Evolutionary conservation across 2,888 invertebrate genomes (phyloP).

Genomic region (Atethmia centrago): DNA sequence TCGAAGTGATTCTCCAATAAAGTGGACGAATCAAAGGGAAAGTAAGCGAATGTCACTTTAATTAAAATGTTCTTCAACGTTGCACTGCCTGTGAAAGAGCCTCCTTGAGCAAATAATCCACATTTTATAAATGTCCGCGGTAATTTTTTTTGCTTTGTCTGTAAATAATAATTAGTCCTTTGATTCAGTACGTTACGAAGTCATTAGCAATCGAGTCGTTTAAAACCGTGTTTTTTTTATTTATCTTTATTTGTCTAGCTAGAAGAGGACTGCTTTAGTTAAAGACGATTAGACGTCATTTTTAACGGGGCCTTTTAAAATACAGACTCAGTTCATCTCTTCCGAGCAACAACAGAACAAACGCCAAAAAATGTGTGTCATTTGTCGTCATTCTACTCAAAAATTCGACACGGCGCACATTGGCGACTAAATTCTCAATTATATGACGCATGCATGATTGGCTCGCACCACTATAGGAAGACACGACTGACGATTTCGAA

Average conservation of each 20-base stretch:
- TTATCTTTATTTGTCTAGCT: neutral
- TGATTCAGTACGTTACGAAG: neutral
- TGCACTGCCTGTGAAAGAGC: neutral
- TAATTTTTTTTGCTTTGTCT: neutral
- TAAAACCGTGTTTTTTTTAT: neutral
- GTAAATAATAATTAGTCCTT: neutral
- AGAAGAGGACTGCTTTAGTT: neutral
- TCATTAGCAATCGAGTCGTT: neutral
- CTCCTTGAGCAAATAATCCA: neutral
- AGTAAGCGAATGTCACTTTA: neutral
- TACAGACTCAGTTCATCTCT: slow-evolving; percentile 5
- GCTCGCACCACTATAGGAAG: slow-evolving; percentile 32
- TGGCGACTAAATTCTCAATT: slow-evolving; percentile 49
- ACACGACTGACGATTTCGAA: slow-evolving; percentile 51
- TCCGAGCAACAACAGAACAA: slow-evolving; percentile 38
- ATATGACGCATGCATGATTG: slow-evolving; percentile 42
- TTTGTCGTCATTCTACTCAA: slow-evolving; percentile 29
- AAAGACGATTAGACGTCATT: neutral
- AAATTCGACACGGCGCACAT: slow-evolving; percentile 40
- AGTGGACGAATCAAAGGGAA: neutral
- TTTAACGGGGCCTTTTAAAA: slow-evolving; percentile 10
- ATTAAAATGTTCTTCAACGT: slow-evolving; percentile 3
- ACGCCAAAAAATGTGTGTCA: slow-evolving; percentile 40
- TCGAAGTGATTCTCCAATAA: slow-evolving; percentile 1
- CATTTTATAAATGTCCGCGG: neutral